These are phyloP conservation scores for Aphaenogaster ashmeadi DNA, from an alignment of 1,140 invertebrate species.

Conservation along the genomic window DNA sequence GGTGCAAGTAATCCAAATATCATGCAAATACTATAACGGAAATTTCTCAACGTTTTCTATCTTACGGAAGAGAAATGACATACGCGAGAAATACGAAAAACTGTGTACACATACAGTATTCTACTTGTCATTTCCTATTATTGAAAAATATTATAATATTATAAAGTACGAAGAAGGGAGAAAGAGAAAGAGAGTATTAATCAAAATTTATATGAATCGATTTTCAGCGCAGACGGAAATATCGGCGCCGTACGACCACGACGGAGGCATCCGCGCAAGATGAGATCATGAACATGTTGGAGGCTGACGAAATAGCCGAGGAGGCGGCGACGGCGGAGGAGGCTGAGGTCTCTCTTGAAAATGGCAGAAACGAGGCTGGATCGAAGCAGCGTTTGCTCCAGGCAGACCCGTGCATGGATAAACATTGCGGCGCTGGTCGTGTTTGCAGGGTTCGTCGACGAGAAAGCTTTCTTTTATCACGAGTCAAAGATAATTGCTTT, in stretches of 20 bases:
- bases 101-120: background rate
- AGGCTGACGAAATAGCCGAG: constrained; percentile 80
- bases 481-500: background rate
- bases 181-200: background rate
- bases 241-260: constrained; percentile 79
- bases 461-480: constrained; percentile 1
- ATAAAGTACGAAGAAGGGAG: background rate
- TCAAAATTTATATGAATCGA: constrained; percentile 26
- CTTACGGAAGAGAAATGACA: background rate
- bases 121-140: background rate
- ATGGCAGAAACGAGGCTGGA: constrained; percentile 71
- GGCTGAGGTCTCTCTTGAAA: constrained; percentile 70
- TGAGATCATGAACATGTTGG: constrained; percentile 84
- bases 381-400: constrained; percentile 70
- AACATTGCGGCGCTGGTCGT: constrained; percentile 96
- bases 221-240: constrained; percentile 72
- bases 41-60: background rate
- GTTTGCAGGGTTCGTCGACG: constrained; percentile 91
- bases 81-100: background rate
- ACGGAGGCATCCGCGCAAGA: constrained; percentile 79
- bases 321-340: constrained; percentile 70
- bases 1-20: background rate
- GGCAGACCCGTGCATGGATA: constrained; percentile 93
- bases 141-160: background rate
- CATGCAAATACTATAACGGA: too few species aligned